Conservation (phyloP, 2,797 vertebrate species). For the Helicolenus hilgendorfi region DNA sequence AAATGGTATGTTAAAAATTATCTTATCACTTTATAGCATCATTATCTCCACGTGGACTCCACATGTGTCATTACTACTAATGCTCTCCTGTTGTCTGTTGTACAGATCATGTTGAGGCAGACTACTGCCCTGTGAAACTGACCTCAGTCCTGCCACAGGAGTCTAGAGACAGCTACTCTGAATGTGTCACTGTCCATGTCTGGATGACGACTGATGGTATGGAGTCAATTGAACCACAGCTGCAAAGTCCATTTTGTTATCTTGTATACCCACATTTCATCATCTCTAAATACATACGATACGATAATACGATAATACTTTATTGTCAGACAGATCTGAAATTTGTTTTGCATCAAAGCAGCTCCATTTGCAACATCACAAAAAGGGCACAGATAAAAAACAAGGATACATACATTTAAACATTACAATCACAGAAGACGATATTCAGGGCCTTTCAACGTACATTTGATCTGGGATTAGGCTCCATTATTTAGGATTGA, state of each 20-base stretch:
- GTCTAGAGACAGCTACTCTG: background rate
- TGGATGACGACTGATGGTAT: conserved; percentile 62
- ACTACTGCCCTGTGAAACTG: conserved; percentile 53
- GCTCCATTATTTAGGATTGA: too few relatives aligned
- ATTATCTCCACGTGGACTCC: background rate
- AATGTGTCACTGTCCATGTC: conserved; percentile 42
- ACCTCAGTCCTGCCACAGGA: background rate
- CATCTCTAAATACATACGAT: background rate
- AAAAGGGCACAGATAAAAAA: too few relatives aligned
- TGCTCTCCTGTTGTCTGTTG: background rate
- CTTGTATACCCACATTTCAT: background rate
- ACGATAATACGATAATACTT: too few relatives aligned
- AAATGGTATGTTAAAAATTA: conserved; percentile 28
- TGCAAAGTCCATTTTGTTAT: background rate
- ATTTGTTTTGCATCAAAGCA: too few relatives aligned
- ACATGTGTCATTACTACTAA: background rate
- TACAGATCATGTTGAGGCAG: conserved; percentile 33
- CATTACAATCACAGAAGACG: too few relatives aligned
- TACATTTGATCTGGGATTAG: too few relatives aligned
- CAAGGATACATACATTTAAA: too few relatives aligned
- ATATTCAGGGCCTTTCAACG: too few relatives aligned
- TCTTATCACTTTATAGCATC: background rate
- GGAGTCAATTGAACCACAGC: background rate
- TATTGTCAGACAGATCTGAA: too few relatives aligned
- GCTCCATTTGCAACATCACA: too few relatives aligned